Evolutionary conservation across 35 echinoderm and acorn worm genomes (phyloP), one percentile per base, ranked within the genome.

Genomic region (Strongylocentrotus purpuratus): DNA sequence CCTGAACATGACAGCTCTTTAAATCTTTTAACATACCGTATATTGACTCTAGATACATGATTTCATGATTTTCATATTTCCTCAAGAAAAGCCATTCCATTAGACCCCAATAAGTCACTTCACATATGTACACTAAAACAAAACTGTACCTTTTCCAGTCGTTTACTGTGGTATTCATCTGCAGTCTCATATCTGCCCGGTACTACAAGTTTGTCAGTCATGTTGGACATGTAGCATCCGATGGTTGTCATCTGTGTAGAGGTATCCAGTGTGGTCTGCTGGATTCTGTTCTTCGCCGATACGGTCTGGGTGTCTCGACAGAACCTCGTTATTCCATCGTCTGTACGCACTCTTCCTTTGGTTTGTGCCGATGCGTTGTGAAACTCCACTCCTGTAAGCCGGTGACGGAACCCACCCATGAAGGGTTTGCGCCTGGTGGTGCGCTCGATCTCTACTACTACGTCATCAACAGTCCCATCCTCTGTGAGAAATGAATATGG

Each of bases 171-270:
- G 48, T 95, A 97, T 91, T 98, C 98, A 70, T 97, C 90, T 4
- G 98, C 98, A 15, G 98, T 96, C 20, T 94, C 95, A 93, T 99
- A 99, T 48, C 50, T 98, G 35, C 98, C 98, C 25, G 98, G 97
- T 46, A 96, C 95, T 33, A 98, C 31, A 52, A 99, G 94, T 88
- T 98, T 98, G 93, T 99, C 98, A 11, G 98, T 95, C 96, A 99
- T 97, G 46, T 99, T 99, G 41, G 98, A 86, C 8, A 99, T 96
- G 33, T 99, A 99, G 47, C 97, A 97, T 31, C 98, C 97, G 41
- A 98, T 99, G 47, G 88, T 97, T 1, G 98, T 99, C 98, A 99
- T 99, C 93, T 99, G 98, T 2, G 98, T 99, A 9, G 97, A 97
- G 1, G 98, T 99, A 45, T 98, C 94, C 12, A 97, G 95, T 18